Conservation (phyloP, 1,140 invertebrate species). For the Conus betulinus region DNA sequence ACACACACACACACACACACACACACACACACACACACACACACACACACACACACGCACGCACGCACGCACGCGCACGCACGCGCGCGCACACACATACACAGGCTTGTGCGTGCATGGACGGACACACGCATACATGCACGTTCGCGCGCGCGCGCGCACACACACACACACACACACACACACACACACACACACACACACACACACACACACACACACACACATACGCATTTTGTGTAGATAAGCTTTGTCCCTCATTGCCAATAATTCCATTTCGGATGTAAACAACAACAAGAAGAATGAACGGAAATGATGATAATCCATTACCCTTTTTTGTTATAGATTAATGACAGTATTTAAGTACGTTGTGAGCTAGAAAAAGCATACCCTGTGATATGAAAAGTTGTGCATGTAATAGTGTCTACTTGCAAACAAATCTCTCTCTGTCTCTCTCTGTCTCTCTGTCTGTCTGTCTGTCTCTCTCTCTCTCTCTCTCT, state of each 20-base stretch:
- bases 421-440: not conserved
- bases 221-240: not conserved
- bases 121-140: not conserved
- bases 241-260: no score
- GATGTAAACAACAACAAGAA: no score
- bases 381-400: no score
- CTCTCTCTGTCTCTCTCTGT: constrained; percentile 16
- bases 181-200: constrained; percentile 24
- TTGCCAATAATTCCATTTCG: no score
- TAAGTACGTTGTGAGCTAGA: no score
- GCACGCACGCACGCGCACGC: not conserved
- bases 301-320: no score
- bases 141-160: not conserved
- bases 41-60: not conserved
- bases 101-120: not conserved
- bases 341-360: no score
- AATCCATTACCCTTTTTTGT: no score
- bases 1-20: no score
- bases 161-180: constrained; percentile 27
- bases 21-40: not conserved
- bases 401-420: no score
- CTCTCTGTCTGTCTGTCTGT: constrained; percentile 19
- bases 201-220: constrained; percentile 1
- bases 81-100: not conserved
- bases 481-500: constrained; percentile 38